Conservation (phyloP, 2,797 vertebrate species). For the Anas georgica region DNA sequence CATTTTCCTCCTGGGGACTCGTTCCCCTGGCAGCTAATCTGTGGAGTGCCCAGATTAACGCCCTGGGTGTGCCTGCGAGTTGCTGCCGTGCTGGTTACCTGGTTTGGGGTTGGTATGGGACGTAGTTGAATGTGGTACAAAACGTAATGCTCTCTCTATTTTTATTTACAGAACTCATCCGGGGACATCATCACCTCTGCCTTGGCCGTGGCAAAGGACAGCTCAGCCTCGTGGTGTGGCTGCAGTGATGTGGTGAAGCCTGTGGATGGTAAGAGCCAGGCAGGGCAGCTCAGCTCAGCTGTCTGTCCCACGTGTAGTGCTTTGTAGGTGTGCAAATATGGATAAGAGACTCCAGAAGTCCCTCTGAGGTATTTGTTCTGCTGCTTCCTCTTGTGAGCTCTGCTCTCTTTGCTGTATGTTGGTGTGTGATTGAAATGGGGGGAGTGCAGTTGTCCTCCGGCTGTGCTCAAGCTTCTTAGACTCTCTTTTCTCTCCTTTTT, state of each 20-base stretch:
- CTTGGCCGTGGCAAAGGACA: background rate
- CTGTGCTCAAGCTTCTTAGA: background rate
- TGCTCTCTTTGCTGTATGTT: fast-evolving
- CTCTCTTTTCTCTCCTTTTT: background rate
- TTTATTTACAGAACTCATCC: background rate
- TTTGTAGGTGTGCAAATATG: background rate
- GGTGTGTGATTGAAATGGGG: background rate
- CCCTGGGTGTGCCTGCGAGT: background rate
- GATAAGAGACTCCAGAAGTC: background rate
- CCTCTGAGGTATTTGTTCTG: background rate
- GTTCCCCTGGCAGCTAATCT: fast-evolving
- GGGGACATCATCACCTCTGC: background rate
- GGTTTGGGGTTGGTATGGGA: background rate
- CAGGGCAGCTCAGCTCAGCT: background rate
- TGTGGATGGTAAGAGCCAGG: background rate
- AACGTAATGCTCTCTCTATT: background rate
- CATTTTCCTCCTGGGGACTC: background rate
- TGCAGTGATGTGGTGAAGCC: background rate
- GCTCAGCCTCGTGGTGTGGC: fast-evolving
- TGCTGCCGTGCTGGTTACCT: background rate
- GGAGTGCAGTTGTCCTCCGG: background rate
- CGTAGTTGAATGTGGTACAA: fast-evolving
- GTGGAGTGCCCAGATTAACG: background rate
- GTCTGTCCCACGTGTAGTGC: background rate
- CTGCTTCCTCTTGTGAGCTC: background rate